These are phyloP conservation scores for Etheostoma spectabile DNA, from an alignment of 2,113 vertebrate genomes.

Conservation along the genomic window DNA sequence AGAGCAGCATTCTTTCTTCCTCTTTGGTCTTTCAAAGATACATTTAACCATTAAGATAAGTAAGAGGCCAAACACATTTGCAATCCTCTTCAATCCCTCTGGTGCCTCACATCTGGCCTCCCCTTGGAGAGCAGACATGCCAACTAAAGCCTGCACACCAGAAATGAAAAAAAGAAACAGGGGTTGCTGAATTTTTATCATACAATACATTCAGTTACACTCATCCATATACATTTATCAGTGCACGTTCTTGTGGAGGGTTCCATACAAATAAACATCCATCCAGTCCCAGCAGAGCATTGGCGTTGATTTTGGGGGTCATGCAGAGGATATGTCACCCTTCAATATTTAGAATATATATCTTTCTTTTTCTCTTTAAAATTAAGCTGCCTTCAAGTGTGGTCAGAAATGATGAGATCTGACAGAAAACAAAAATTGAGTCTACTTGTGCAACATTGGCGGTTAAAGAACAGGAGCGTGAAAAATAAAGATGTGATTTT, in stretches of 20 bases:
- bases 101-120: conserved; percentile 87
- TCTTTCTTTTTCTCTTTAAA: too few relatives aligned
- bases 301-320: too few relatives aligned
- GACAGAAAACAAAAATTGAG: too few relatives aligned
- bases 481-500: too few relatives aligned
- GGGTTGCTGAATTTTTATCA: conserved; percentile 30
- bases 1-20: conserved; percentile 73
- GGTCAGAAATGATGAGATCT: too few relatives aligned
- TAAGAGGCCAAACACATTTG: conserved; percentile 84
- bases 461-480: too few relatives aligned
- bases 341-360: too few relatives aligned
- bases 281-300: not conserved
- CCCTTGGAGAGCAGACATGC: conserved; percentile 78
- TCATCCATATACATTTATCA: conserved; percentile 31
- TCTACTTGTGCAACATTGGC: too few relatives aligned
- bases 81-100: conserved; percentile 82
- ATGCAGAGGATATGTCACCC: too few relatives aligned
- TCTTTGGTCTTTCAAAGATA: conserved; percentile 66
- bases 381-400: too few relatives aligned
- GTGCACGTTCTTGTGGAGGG: conserved; percentile 16
- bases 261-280: conserved; percentile 1
- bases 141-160: conserved; percentile 81
- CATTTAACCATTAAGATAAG: conserved; percentile 85
- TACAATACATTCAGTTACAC: conserved; percentile 36
- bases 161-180: conserved; percentile 54